Evolutionary conservation across 2,797 vertebrate genomes (phyloP), one percentile per base, ranked within the genome.

Genomic region (Craterocephalus amniculus): DNA sequence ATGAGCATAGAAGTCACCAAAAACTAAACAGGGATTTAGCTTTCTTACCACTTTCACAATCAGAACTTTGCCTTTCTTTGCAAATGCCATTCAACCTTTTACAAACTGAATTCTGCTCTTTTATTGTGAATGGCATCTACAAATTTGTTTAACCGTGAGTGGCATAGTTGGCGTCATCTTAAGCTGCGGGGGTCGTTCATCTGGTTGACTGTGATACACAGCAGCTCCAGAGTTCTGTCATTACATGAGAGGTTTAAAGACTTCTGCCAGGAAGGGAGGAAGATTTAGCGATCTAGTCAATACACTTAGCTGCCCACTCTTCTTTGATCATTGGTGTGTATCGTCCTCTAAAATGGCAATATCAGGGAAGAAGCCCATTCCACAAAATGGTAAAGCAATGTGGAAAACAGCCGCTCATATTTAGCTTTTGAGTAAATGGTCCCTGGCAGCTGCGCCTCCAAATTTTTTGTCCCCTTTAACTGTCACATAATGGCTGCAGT

Each of bases 361-460:
- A 78, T 78, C 76, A 84, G 75, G 67, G 29, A 14, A 16, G 59
- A 38, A 62, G 66, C 57, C 54, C 70, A 64, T 78, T 81, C 62
- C 18, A 24, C 12, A 31, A 74, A 80, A 70, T 79, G 52, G 64
- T 48, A 63, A 72, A 76, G 76, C 62, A 13, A 35, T 59, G 79
- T 85, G 79, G 87, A 82, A 89, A 91, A 87, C 81, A 74, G 78
- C 72, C 71, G 22, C 78, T 79, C 76, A 80, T 83, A 88, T 86
- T 63, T 60, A 70, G 85, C 60, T 84, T 85, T 65, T 63, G 76
- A 85, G 82, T 81, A 84, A 88, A 88, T 75, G 57, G 49, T 87
- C 83, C 73, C 78, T 45, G 74, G 68, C 76, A 72, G 74, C 62
- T 62, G 67, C 38, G 49, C 67, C 63, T 80, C 66, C 80, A 68